phyloP scores from a whole-genome alignment of 2,797 vertebrate genomes.

The Iguana delicatissima region DNA sequence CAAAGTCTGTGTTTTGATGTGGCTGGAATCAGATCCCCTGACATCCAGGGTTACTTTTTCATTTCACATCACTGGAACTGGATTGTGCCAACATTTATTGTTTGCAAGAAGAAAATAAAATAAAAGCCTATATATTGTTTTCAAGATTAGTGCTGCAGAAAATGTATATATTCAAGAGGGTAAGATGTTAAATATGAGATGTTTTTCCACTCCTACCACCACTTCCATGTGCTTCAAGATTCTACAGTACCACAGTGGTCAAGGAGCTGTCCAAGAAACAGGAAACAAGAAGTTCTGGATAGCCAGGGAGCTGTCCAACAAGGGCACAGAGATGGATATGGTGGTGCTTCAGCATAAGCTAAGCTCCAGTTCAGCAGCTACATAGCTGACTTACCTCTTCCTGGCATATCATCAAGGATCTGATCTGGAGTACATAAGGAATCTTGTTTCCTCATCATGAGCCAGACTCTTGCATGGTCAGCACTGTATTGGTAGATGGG shows the following conservation, averaged over 20 bases:
- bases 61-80: not conserved
- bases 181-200: not conserved
- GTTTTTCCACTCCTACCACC: not conserved
- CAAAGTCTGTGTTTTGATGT: not conserved
- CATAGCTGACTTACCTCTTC: not conserved
- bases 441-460: not conserved
- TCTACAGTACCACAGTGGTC: not conserved
- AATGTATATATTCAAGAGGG: not conserved
- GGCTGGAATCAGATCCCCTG: not conserved
- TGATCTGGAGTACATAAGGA: not conserved
- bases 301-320: not conserved
- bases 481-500: not conserved
- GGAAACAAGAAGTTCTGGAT: not conserved
- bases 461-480: not conserved
- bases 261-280: constrained; percentile 9
- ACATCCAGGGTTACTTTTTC: not conserved
- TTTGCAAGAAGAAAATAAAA: not conserved
- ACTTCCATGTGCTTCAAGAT: not conserved
- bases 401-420: not conserved
- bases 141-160: not conserved
- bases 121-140: not conserved
- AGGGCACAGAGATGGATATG: not conserved
- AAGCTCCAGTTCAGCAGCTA: not conserved
- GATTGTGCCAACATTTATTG: not conserved
- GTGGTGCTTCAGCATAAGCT: not conserved